Base-by-base conservation (phyloP, 1,140 invertebrate genomes). In the Cydia fagiglandana region DNA sequence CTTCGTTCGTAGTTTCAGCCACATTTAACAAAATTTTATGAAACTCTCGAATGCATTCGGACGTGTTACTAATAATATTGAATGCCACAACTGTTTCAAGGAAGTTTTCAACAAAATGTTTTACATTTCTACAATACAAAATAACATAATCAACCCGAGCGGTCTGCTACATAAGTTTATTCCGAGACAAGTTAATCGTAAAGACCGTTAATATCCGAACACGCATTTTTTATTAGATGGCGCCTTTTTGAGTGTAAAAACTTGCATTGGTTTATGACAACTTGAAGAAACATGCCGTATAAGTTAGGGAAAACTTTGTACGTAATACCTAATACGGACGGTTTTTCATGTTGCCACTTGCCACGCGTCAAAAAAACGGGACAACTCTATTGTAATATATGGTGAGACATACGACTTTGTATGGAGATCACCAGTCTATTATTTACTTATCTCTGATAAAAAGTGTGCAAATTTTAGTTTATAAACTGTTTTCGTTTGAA, bases 401-500 rank as follows among this genome's bases (percentile, higher is more conserved):
- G 5, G 34, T 38, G 34, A 38, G 34, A 38, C 4, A 6, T 38
- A 38, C 7, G 34, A 38, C 34, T 38, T 38, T 38, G 34, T 38
- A 38, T 38, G 38, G 34, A 13, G 41, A 45, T 12, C 10, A 13
- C 12, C 41, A 47, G 12, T 47, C 12, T 47, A 47, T 47, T 47
- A 47, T 47, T 47, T 15, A 47, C 13, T 47, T 47, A 7, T 61
- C 56, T 61, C 9, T 61, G 56, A 24, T 45, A 41, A 17, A 41
- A 38, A 20, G n/a, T 70, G 66, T 45, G n/a, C 64, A 68, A 68
- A 70, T n/a, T 47, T 10, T 47, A 17, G n/a, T 53, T 53, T 53
- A 53, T 68, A 68, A 68, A 34, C 64, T 34, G 64, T 17, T 68
- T 30, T 68, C 12, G 38, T 70, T 70, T 17, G 15, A 70, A 13